These are phyloP conservation scores for Cacajao melanocephalus DNA, from an alignment of 2,797 vertebrate genomes.

Conservation along the genomic window DNA sequence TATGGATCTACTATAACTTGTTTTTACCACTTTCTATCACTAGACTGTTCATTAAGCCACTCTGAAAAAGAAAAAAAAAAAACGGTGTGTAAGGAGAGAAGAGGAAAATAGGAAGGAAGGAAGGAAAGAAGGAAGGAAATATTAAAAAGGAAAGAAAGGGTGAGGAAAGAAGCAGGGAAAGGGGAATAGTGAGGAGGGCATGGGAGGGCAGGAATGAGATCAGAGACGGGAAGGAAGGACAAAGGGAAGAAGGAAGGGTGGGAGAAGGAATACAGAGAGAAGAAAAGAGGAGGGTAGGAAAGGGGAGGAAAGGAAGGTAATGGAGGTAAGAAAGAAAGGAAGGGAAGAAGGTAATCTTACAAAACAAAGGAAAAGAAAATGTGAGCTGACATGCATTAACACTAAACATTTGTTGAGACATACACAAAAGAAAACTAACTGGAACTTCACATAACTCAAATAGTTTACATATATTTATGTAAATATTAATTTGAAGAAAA, in stretches of 20 bases:
- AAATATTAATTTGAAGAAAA: conserved; percentile 24
- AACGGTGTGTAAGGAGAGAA: neutral
- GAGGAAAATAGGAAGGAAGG: neutral
- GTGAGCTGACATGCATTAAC: neutral
- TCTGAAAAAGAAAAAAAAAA: neutral
- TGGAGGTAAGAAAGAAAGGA: neutral
- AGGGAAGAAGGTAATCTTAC: neutral
- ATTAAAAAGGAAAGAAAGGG: neutral
- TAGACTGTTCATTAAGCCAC: neutral
- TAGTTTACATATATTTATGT: conserved; percentile 5
- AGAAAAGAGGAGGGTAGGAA: neutral
- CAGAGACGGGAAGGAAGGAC: neutral
- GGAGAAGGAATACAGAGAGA: neutral
- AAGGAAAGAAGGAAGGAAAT: neutral
- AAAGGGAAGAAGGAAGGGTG: neutral
- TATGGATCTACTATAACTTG: neutral
- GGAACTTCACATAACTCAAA: neutral
- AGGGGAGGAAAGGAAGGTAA: too few species aligned
- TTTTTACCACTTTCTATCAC: neutral
- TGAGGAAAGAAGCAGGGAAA: neutral
- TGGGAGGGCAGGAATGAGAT: neutral
- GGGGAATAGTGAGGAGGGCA: neutral
- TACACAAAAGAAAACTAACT: neutral
- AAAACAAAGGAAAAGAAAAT: conserved; percentile 12
- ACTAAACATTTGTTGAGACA: conserved; percentile 10